Percentiles rank a stretch among this genome's conserved stretches.
Conservation (phyloP, 2,797 vertebrate genomes). For the Diglossa cyanea region DNA sequence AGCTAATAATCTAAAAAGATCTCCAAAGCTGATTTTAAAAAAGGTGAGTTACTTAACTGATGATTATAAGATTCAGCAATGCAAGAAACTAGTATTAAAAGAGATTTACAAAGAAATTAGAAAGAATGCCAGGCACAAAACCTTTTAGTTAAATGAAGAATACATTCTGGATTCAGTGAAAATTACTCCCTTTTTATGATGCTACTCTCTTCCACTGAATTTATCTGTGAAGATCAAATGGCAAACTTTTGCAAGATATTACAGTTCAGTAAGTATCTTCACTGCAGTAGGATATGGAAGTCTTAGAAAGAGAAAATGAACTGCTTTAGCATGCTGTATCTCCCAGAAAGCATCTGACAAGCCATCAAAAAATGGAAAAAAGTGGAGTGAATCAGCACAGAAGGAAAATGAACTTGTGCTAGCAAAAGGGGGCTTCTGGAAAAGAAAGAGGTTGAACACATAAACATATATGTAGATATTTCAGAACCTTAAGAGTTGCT, state of each 20-base stretch:
- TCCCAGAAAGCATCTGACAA: constrained; percentile 15
- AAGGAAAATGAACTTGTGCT: background rate
- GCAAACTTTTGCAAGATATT: constrained; percentile 38
- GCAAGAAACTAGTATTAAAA: background rate
- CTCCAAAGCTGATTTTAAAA: background rate
- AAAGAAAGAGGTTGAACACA: background rate
- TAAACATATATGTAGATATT: background rate
- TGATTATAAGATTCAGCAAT: background rate
- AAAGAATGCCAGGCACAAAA: background rate
- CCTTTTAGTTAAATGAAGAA: background rate
- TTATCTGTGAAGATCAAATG: constrained; percentile 10
- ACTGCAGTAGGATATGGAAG: constrained; percentile 14
- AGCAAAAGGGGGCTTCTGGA: constrained; percentile 19
- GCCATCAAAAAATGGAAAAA: background rate
- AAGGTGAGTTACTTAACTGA: background rate
- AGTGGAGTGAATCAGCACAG: background rate
- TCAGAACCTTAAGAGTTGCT: background rate
- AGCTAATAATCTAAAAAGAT: background rate
- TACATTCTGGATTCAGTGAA: background rate
- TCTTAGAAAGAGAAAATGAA: constrained; percentile 16
- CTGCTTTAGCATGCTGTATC: background rate
- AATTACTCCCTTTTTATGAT: background rate
- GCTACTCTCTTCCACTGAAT: background rate
- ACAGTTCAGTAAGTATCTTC: background rate
- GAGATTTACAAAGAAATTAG: background rate